Evolutionary conservation across 1,140 invertebrate genomes (phyloP), one percentile per base, ranked within the genome.

Genomic region (Calycopis cecrops): DNA sequence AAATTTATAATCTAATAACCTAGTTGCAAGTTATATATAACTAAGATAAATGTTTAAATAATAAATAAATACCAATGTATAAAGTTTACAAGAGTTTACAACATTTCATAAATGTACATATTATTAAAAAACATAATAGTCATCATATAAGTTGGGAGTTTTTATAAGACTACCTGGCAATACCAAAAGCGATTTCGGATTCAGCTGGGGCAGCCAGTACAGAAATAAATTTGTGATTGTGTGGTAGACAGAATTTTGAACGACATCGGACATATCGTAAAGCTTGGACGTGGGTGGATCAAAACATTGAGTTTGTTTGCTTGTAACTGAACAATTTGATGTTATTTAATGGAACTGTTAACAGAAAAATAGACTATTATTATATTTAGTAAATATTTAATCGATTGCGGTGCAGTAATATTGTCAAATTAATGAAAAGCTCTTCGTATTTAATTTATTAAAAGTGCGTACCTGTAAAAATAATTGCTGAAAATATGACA

Each of bases 401-500:
- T 42, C 1, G 40, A 17, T 16, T 6, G 21, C 38, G 40, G 38
- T 53, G 17, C 10, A 33, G 17, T 33, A 14, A 53, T 12, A 16
- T 21, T 42, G 38, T 52, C 12, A 14, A 33, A 33, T 44, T 8
- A 21, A 33, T 12, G 14, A 17, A 44, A 44, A 53, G 14, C 18
- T 34, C 28, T 9, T 49, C 12, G 37, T 52, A 51, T 34, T 12
- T 9, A 42, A 14, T 34, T 50, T 50, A 33, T 28, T 53, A 42
- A 28, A 33, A 40, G 48, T 56, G 40, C 44, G 62, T 63, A 65
- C 68, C 60, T 58, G 69, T 60, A 60, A 65, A 57, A 60, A 88
- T 28, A 3, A 28, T 28, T 28, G 2, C 21, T 28, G 21, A 3
- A 3, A 28, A 78, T 70, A 91, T 91, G 90, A 88, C 89, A 58